Evolutionary conservation across 2,888 invertebrate species (phyloP).

Genomic region (Drosophila bunnanda): DNA sequence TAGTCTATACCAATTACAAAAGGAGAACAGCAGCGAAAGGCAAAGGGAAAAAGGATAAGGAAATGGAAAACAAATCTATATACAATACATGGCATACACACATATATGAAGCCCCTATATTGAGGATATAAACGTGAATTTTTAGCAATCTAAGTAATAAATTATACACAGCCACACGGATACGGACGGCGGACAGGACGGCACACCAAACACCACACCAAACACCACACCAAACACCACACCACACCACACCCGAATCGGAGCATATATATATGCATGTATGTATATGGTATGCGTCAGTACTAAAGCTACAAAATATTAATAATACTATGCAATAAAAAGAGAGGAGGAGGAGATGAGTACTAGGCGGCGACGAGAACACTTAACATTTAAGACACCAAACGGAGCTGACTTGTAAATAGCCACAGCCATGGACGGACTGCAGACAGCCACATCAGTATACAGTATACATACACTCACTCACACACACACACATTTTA

Average conservation of each 20-base stretch:
- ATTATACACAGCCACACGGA: constrained; percentile 66
- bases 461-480: constrained; percentile 51
- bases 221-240: background rate
- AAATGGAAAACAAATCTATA: constrained; percentile 36
- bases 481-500: constrained; percentile 57
- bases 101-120: constrained; percentile 69
- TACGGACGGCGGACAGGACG: constrained; percentile 38
- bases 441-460: constrained; percentile 58
- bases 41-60: constrained; percentile 15
- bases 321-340: constrained; percentile 38
- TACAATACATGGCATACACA: constrained; percentile 49
- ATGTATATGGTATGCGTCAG: constrained; percentile 22
- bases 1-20: constrained; percentile 40
- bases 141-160: constrained; percentile 77
- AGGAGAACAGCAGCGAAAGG: background rate
- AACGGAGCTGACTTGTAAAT: constrained; percentile 59
- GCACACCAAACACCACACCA: constrained; percentile 21
- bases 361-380: constrained; percentile 48
- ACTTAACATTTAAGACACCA: constrained; percentile 44
- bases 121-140: constrained; percentile 79
- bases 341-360: constrained; percentile 35
- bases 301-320: constrained; percentile 25
- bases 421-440: constrained; percentile 31
- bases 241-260: constrained; percentile 11
- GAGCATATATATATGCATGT: constrained; percentile 6